Evolutionary conservation across 2,113 vertebrate genomes (phyloP).

Genomic region (Phodopus roborovskii): DNA sequence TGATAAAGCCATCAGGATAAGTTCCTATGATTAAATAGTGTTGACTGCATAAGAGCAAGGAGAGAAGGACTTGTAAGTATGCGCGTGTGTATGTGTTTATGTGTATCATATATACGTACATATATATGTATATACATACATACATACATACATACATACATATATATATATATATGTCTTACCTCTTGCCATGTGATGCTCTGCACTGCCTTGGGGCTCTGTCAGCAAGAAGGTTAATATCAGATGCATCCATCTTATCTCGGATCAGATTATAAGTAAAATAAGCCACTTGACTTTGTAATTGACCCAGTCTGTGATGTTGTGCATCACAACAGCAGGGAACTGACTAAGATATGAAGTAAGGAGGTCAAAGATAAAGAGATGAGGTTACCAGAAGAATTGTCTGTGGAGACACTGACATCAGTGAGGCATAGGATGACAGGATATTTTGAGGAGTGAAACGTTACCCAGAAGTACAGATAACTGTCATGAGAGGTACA

Average conservation of each 20-base stretch:
- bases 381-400: background rate
- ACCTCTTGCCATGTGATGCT: background rate
- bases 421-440: background rate
- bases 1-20: background rate
- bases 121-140: too few species aligned
- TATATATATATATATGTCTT: background rate
- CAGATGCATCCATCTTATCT: background rate
- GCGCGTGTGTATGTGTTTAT: background rate
- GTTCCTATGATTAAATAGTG: background rate
- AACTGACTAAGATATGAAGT: background rate
- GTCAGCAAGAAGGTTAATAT: background rate
- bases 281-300: background rate
- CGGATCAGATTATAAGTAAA: background rate
- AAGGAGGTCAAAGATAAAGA: background rate
- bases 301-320: too few species aligned
- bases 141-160: too few species aligned
- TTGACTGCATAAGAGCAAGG: background rate
- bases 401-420: background rate
- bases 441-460: background rate
- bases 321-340: background rate
- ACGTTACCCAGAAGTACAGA: background rate
- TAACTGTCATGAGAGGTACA: background rate
- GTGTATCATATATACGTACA: too few species aligned
- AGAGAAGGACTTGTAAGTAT: background rate
- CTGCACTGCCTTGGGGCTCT: background rate